These are phyloP conservation scores for Todiramphus chloris DNA, from an alignment of 2,113 vertebrate species.

Conservation along the genomic window DNA sequence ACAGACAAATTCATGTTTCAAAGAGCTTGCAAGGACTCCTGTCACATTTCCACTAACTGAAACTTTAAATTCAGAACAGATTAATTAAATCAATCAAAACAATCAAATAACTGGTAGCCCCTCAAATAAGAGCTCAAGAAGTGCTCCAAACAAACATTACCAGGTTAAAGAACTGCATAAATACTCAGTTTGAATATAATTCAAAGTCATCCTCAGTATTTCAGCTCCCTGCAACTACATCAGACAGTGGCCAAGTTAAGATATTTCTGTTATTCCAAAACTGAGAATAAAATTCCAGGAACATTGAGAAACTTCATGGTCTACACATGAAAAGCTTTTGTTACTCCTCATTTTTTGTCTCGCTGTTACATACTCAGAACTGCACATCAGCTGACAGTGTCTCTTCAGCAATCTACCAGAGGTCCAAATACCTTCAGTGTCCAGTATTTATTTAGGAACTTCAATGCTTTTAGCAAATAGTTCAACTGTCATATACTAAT, in stretches of 20 bases:
- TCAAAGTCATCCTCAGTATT: neutral
- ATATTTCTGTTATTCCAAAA: conserved; percentile 12
- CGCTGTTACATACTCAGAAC: conserved; percentile 44
- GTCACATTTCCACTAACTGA: neutral
- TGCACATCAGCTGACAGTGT: neutral
- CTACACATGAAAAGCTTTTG: conserved; percentile 19
- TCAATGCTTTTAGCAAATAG: neutral
- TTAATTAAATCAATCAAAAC: neutral
- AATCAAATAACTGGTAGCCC: neutral
- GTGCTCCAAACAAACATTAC: neutral
- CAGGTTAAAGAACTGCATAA: neutral
- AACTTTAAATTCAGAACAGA: neutral
- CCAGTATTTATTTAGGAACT: neutral
- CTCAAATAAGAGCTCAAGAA: neutral
- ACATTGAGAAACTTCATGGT: conserved; percentile 6
- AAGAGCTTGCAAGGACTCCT: neutral
- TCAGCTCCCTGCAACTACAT: neutral
- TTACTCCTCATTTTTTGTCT: neutral
- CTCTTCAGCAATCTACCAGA: conserved; percentile 44
- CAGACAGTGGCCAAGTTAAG: neutral
- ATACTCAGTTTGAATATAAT: neutral
- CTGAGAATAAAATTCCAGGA: neutral
- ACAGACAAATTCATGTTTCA: neutral
- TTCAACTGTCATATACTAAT: neutral
- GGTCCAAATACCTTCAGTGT: conserved; percentile 16